Evolutionary conservation across 2,113 vertebrate genomes (phyloP).

Genomic region (Lepus europaeus): DNA sequence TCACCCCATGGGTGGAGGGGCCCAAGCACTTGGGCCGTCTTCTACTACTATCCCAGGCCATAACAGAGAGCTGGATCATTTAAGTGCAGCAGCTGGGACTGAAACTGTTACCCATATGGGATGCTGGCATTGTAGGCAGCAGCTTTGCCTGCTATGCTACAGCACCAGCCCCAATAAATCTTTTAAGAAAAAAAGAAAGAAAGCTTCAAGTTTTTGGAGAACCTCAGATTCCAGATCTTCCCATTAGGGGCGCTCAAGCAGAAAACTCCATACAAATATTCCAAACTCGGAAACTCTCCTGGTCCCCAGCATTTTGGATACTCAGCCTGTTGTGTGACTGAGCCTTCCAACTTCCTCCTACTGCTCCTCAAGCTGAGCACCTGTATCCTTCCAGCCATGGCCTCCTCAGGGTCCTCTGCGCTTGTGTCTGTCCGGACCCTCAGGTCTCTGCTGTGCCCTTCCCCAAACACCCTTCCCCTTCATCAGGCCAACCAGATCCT

Average conservation of each 20-base stretch:
- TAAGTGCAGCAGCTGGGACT: too few species aligned
- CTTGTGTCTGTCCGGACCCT: neutral
- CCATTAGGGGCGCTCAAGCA: neutral
- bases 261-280: neutral
- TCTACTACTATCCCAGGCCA: too few species aligned
- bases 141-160: too few species aligned
- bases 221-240: neutral
- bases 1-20: too few species aligned
- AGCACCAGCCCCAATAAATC: too few species aligned
- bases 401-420: neutral
- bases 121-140: too few species aligned
- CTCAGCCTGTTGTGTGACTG: too few species aligned
- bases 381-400: neutral
- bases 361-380: neutral
- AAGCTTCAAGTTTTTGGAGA: neutral
- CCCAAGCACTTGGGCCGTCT: too few species aligned
- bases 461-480: neutral
- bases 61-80: too few species aligned
- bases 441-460: neutral
- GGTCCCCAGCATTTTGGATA: neutral
- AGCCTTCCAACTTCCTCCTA: neutral
- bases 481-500: neutral
- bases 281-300: neutral
- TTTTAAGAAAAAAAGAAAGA: too few species aligned
- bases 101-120: too few species aligned